Evolutionary conservation across 2,797 vertebrate genomes (phyloP).

Genomic region (Tachyglossus aculeatus): DNA sequence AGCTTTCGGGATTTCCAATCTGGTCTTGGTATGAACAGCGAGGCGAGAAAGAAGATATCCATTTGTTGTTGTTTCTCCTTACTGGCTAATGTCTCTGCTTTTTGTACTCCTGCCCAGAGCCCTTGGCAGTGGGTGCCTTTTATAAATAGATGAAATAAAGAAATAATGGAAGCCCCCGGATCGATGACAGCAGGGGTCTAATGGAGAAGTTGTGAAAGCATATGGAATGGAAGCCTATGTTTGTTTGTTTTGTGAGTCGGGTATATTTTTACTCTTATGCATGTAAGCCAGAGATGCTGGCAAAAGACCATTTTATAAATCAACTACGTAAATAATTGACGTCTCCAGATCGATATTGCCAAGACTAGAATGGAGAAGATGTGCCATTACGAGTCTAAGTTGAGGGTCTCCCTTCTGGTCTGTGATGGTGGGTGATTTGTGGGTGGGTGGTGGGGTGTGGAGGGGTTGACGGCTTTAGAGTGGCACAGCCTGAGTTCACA

Average conservation of each 20-base stretch:
- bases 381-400: not conserved
- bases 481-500: too few relatives aligned
- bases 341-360: slow-evolving; percentile 17
- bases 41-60: too few relatives aligned
- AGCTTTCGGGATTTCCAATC: too few relatives aligned
- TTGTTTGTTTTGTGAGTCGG: slow-evolving; percentile 7
- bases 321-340: slow-evolving; percentile 49
- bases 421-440: not conserved
- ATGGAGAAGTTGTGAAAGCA: not conserved
- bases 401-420: not conserved
- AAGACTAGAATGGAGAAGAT: not conserved
- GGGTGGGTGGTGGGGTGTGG: too few relatives aligned
- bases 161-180: slow-evolving; percentile 3
- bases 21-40: not conserved
- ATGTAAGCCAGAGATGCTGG: slow-evolving; percentile 33
- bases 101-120: not conserved
- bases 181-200: not conserved
- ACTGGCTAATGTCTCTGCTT: not conserved
- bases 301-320: slow-evolving; percentile 44
- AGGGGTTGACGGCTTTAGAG: too few relatives aligned
- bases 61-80: not conserved
- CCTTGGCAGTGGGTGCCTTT: not conserved
- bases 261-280: slow-evolving; percentile 33
- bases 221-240: not conserved
- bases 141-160: slow-evolving; percentile 10